Evolutionary conservation across 2,113 vertebrate species (phyloP).

Genomic region (Puffinus mauretanicus): DNA sequence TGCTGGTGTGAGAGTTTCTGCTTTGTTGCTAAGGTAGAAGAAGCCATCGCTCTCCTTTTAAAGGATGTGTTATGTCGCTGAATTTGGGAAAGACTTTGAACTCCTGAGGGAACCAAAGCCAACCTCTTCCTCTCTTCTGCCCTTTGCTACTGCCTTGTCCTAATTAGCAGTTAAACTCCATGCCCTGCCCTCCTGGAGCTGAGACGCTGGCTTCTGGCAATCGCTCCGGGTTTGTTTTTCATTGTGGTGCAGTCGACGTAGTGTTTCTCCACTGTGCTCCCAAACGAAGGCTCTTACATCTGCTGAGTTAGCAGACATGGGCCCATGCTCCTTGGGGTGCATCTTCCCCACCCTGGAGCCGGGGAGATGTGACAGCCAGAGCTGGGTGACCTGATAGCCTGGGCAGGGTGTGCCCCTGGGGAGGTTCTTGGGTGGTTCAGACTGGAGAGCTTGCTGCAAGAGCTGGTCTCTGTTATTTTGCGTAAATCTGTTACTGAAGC

Average conservation of each 20-base stretch:
- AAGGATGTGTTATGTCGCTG: not conserved
- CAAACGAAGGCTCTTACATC: not conserved
- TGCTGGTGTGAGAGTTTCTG: not conserved
- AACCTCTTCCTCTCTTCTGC: not conserved
- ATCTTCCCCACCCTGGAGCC: not conserved
- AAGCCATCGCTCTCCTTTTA: not conserved
- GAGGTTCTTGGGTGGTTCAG: not conserved
- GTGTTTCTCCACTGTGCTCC: not conserved
- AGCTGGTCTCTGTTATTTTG: not conserved
- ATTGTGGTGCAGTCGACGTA: not conserved
- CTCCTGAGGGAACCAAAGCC: not conserved
- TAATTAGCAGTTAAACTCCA: not conserved
- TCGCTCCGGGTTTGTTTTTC: not conserved
- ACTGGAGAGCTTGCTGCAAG: not conserved
- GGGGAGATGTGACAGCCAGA: not conserved
- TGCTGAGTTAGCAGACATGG: not conserved
- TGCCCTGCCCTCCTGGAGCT: not conserved
- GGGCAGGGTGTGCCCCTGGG: not conserved
- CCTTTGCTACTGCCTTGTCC: not conserved
- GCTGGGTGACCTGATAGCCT: not conserved
- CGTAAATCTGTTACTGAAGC: not conserved
- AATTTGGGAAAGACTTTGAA: not conserved
- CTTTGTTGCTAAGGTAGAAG: not conserved
- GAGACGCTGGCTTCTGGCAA: not conserved
- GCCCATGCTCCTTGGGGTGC: not conserved